Evolutionary conservation across 2,888 invertebrate species (phyloP).

Genomic region (Ophraella communa): DNA sequence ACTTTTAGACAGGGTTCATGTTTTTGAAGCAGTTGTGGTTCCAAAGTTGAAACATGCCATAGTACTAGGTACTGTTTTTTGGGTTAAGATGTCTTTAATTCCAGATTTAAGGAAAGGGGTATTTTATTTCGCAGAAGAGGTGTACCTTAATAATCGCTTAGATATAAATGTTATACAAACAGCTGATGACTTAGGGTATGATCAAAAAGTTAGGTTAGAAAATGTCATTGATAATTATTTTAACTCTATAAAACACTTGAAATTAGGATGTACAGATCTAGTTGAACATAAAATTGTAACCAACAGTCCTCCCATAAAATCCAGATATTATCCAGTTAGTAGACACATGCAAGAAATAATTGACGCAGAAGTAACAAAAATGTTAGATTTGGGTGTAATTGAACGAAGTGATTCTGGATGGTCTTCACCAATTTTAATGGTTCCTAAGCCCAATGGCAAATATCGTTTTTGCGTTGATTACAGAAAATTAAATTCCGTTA

Average conservation of each 20-base stretch:
- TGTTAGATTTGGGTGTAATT: too few relatives aligned
- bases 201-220: neutral
- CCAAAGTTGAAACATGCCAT: neutral
- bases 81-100: constrained; percentile 11
- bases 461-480: too few relatives aligned
- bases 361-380: too few relatives aligned
- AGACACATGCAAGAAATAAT: too few relatives aligned
- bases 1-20: too few relatives aligned
- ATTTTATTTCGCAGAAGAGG: too few relatives aligned
- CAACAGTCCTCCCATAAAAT: too few relatives aligned
- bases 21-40: too few relatives aligned
- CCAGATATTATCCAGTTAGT: too few relatives aligned
- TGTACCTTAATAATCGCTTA: too few relatives aligned
- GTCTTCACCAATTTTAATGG: constrained; percentile 40
- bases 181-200: neutral
- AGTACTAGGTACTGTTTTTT: constrained; percentile 15
- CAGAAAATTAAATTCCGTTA: constrained; percentile 41
- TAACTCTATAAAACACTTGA: constrained; percentile 4
- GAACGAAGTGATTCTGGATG: too few relatives aligned
- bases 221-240: neutral
- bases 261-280: constrained; percentile 5
- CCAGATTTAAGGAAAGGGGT: constrained; percentile 13
- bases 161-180: too few relatives aligned
- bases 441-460: constrained; percentile 37
- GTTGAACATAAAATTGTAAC: neutral